phyloP scores from a whole-genome alignment of 1,140 invertebrate species.

The Temnothorax curvispinosus region DNA sequence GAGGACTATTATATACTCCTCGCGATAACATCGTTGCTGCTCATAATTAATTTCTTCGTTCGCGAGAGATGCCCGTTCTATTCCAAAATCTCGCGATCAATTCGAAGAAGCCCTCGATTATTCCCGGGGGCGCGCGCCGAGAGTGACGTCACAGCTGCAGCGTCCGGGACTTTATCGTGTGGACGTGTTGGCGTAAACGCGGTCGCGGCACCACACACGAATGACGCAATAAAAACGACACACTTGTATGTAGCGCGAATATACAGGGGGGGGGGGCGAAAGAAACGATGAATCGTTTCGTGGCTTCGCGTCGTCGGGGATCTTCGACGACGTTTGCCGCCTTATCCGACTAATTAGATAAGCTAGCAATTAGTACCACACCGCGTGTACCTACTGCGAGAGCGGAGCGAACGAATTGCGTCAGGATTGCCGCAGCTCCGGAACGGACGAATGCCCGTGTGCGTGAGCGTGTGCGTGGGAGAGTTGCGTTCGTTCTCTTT shows the following conservation, averaged over 20 bases:
- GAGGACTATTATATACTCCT: neutral
- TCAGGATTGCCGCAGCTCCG: conserved; percentile 60
- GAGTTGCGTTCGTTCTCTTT: conserved; percentile 26
- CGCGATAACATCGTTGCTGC: neutral
- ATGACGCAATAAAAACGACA: conserved; percentile 60
- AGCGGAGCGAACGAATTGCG: conserved; percentile 39
- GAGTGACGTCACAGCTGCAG: conserved; percentile 47
- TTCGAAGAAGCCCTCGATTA: conserved; percentile 21
- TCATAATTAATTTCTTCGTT: neutral
- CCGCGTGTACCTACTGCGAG: conserved; percentile 50
- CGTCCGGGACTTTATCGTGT: conserved; percentile 44
- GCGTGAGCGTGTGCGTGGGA: conserved; percentile 37
- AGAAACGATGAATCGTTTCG: neutral
- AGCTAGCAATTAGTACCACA: conserved; percentile 59
- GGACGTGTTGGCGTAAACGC: conserved; percentile 21
- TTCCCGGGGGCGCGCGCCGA: neutral
- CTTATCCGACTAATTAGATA: conserved; percentile 63
- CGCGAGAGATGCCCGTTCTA: neutral
- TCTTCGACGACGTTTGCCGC: conserved; percentile 10
- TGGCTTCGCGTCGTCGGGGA: neutral
- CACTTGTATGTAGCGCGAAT: conserved; percentile 45
- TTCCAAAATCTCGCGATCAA: conserved; percentile 34
- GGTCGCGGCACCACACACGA: conserved; percentile 20
- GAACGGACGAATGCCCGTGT: conserved; percentile 6
- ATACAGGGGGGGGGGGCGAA: neutral